Percentiles rank a stretch among this genome's conserved stretches.
These are phyloP conservation scores for Chrysomela aeneicollis DNA, from an alignment of 2,888 invertebrate genomes.

Conservation along the genomic window DNA sequence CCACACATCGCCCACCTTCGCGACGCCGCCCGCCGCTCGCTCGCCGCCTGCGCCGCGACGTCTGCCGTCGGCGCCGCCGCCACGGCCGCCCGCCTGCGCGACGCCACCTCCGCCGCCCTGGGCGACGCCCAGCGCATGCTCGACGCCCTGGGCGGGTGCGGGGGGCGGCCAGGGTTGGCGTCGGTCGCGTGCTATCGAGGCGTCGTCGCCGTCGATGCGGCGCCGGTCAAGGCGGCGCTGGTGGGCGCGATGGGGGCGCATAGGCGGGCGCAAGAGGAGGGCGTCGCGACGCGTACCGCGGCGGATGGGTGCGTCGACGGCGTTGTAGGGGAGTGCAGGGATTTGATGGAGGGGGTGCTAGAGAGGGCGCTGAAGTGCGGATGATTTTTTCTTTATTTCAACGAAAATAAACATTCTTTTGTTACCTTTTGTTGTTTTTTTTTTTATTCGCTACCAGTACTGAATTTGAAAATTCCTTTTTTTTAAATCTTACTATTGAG, in stretches of 20 bases:
- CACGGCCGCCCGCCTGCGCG: slow-evolving; percentile 8
- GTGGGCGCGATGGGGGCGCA: slow-evolving; percentile 51
- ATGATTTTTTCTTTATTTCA: too few relatives aligned
- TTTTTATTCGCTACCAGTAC: too few relatives aligned
- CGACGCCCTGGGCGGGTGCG: slow-evolving; percentile 49
- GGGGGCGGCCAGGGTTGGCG: slow-evolving; percentile 46
- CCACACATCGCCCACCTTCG: slow-evolving; percentile 40
- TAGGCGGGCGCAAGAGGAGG: slow-evolving; percentile 47
- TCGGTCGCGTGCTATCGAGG: slow-evolving; percentile 53
- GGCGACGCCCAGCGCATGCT: slow-evolving; percentile 48
- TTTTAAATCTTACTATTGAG: too few relatives aligned
- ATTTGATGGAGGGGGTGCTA: slow-evolving; percentile 35
- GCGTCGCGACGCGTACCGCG: slow-evolving; percentile 46
- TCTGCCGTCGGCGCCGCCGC: slow-evolving; percentile 19
- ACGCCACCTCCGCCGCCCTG: slow-evolving; percentile 43
- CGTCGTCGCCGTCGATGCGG: slow-evolving; percentile 49
- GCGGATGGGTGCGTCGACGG: slow-evolving; percentile 52
- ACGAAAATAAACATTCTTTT: too few relatives aligned
- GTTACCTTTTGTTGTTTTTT: too few relatives aligned
- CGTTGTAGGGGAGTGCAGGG: slow-evolving; percentile 36
- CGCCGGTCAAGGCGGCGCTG: slow-evolving; percentile 51
- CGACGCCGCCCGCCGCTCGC: slow-evolving; percentile 34
- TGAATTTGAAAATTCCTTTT: too few relatives aligned
- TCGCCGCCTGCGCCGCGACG: slow-evolving; percentile 38
- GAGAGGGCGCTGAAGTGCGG: slow-evolving; percentile 39